Evolutionary conservation across 2,888 invertebrate genomes (phyloP).

Genomic region (Galeruca laticollis): DNA sequence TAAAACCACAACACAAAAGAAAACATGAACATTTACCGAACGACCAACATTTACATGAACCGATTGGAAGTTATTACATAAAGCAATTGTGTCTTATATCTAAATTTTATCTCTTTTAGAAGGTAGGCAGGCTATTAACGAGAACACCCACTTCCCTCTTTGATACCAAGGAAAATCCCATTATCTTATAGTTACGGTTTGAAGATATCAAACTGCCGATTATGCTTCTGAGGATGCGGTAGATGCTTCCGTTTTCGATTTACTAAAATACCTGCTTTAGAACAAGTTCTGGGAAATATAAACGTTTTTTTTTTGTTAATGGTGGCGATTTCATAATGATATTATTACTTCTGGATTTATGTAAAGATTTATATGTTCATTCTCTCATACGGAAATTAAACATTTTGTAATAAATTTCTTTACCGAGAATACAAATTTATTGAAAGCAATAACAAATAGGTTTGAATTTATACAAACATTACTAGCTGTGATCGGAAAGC

Average conservation of each 20-base stretch:
- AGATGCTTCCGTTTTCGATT: conserved; percentile 25
- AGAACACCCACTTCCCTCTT: conserved; percentile 36
- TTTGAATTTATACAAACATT: too few relatives aligned
- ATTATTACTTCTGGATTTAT: neutral
- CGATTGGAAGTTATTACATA: conserved; percentile 16
- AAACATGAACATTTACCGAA: neutral
- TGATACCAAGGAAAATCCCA: conserved; percentile 27
- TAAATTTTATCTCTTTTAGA: conserved; percentile 16
- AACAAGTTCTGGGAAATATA: conserved; percentile 4
- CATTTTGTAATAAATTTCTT: too few relatives aligned
- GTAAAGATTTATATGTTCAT: too few relatives aligned
- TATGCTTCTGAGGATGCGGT: conserved; percentile 32
- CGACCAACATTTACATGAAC: neutral
- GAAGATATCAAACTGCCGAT: conserved; percentile 14
- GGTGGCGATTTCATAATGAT: neutral
- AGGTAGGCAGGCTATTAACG: conserved; percentile 21
- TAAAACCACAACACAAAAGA: neutral
- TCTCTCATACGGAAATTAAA: too few relatives aligned
- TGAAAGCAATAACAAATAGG: too few relatives aligned
- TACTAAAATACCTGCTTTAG: conserved; percentile 19
- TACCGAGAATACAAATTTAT: too few relatives aligned
- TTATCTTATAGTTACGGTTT: conserved; percentile 25
- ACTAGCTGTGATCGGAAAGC: too few relatives aligned
- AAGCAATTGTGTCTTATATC: conserved; percentile 5
- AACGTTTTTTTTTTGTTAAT: neutral